These are phyloP conservation scores for Temnothorax unifasciatus DNA, from an alignment of 2,888 invertebrate species.

Conservation along the genomic window DNA sequence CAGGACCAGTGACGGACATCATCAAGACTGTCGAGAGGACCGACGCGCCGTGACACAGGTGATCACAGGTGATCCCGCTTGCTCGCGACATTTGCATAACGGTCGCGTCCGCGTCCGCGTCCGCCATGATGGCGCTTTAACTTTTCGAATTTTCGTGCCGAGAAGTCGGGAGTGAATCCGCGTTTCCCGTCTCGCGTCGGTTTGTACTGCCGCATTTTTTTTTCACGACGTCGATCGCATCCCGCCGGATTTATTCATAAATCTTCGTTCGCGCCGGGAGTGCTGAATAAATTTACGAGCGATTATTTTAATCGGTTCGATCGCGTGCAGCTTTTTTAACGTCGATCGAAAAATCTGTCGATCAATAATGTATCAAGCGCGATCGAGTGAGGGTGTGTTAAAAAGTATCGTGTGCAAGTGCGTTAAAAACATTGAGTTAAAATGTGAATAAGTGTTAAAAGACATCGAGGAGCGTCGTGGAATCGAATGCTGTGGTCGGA, in stretches of 20 bases:
- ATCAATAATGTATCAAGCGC: neutral
- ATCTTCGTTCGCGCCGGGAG: neutral
- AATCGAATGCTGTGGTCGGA: neutral
- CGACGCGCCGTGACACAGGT: neutral
- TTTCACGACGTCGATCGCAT: neutral
- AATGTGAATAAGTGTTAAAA: neutral
- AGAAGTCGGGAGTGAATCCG: neutral
- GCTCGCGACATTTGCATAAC: neutral
- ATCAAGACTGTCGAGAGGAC: too few relatives aligned
- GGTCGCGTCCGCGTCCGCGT: neutral
- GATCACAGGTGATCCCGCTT: neutral
- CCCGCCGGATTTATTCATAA: neutral
- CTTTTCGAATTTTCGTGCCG: neutral
- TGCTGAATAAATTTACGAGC: neutral
- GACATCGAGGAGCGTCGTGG: neutral
- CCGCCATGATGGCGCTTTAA: neutral
- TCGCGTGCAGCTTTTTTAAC: neutral
- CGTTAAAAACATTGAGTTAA: neutral
- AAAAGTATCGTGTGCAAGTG: too few relatives aligned
- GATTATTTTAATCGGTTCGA: neutral
- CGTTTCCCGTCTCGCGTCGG: neutral
- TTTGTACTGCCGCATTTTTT: neutral
- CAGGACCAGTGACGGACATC: too few relatives aligned
- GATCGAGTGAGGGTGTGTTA: neutral
- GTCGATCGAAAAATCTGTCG: neutral